Base-by-base conservation (phyloP, 1,140 invertebrate species). In the Drosophila sucinea region DNA sequence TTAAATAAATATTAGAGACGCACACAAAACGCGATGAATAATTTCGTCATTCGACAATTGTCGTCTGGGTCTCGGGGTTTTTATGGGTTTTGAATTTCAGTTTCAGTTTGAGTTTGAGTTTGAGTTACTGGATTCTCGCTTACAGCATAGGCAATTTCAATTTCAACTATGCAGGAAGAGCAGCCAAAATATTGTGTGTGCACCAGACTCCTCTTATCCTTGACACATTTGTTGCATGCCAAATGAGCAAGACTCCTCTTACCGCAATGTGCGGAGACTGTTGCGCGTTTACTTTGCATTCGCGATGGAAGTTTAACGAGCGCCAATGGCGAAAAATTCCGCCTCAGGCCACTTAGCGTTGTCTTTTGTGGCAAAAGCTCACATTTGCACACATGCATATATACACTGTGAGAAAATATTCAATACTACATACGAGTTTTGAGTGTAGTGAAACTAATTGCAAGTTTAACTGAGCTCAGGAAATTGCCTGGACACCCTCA, bases 291-390 rank as follows among this genome's bases (percentile, higher is more conserved):
- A 70, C 60, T 72, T 73, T 57, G 66, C 82, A 68, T 40, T 57
- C 67, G 27, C 54, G 74, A 86, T 86, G 82, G 79, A 86, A 86
- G 86, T 86, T 86, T 86, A 86, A 86, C 82, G 75, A 86, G 83
- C 75, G 70, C 79, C 82, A 86, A 82, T 86, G 79, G 82, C 82
- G 44, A 79, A 77, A 85, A 86, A 76, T 79, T 79, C 66, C 71
- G 75, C 82, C 82, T 72, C 75, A 85, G 78, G 82, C 79, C 83
- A 86, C 79, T 81, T 82, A 81, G 60, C 82, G 60, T 70, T 82
- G 75, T 69, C 79, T 86, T 76, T 86, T 86, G 82, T 86, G 71
- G 83, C 67, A 78, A 73, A 41, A 32, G 41, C 67, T 47, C 29
- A 51, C 55, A 66, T 57, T 61, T 63, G 41, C 29, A 57, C 47